A percentile compares a stretch with the other conserved stretches of the same genome.
Conservation (phyloP, 1,140 invertebrate genomes). For the Phymastichus coffea region DNA sequence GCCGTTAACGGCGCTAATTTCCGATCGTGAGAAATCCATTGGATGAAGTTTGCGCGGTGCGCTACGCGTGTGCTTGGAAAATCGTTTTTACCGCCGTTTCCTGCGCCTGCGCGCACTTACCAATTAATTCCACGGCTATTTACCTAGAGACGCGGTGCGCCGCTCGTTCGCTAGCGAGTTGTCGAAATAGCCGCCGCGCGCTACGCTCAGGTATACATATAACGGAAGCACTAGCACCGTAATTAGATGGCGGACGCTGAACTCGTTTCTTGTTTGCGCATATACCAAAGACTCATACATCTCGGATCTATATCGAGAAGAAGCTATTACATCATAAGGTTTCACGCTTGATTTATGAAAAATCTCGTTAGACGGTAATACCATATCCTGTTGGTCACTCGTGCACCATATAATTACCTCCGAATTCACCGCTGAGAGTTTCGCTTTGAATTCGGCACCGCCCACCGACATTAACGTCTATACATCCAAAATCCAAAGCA, state of each 20-base stretch:
- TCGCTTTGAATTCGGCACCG: no score
- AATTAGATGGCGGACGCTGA: constrained; percentile 13
- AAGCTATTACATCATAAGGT: no score
- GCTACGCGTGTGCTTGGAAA: neutral
- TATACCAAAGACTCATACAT: no score
- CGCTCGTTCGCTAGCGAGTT: no score
- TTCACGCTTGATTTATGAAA: no score
- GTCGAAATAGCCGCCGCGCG: constrained; percentile 18
- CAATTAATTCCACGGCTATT: constrained; percentile 27
- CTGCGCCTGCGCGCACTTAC: constrained; percentile 20
- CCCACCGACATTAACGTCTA: no score
- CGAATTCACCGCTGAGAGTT: constrained; percentile 1
- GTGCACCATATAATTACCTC: constrained; percentile 2
- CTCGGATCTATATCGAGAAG: no score
- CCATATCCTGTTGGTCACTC: no score
- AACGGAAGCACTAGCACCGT: constrained; percentile 21
- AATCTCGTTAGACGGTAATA: neutral
- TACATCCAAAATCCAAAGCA: no score
- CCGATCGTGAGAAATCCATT: constrained; percentile 28
- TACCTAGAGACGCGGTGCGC: constrained; percentile 16
- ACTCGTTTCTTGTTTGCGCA: no score
- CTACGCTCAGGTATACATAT: neutral
- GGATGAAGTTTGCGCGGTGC: neutral
- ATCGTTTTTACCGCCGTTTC: constrained; percentile 26
- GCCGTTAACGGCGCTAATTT: constrained; percentile 24